Base-by-base conservation (phyloP, 2,888 invertebrate species). In the Unio pictorum region DNA sequence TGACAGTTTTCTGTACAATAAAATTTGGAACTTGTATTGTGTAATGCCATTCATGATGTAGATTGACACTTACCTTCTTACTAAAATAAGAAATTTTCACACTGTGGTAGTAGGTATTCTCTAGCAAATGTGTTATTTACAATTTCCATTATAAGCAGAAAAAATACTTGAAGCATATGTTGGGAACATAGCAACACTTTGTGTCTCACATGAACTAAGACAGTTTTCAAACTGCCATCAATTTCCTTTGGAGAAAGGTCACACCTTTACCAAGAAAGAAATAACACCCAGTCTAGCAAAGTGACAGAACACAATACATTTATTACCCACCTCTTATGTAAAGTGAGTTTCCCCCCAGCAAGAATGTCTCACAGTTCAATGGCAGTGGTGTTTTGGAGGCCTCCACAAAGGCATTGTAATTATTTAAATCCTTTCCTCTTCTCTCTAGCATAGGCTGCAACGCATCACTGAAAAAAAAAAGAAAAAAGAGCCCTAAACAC, bases 331-430 rank as follows among this genome's bases (percentile, higher is more conserved):
- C 92, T 91, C 92, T 92, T 82, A 94, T 92, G 84, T 92, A 91
- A 70, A 94, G 91, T 82, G 93, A 93, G 84, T 93, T 93, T 6
- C 94, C 94, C 58, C 93, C 94, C 23, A 94, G 91, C 84, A 92
- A 92, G 63, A 92, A 92, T 23, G 93, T 93, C 84, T 94, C 94
- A 56, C 88, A 86, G 75, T 92, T 90, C 80, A 93, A 89, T 45
- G 93, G 92, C 76, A 94, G 89, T 72, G 93, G 92, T 61, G 93
- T 92, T 87, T 92, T 91, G 84, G 93, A 92, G 55, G 93, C 92
- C 80, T 93, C 94, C 73, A 94, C 90, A 86, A 93, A 92, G 69
- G 93, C 93, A 84, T 93, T 93, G 76, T 94, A 92, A 66, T 89
- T 89, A 72, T 92, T 91, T 70, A 93, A 85, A 87, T 93, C 93